Evolutionary conservation across 2,113 vertebrate genomes (phyloP), one percentile per base, ranked within the genome.

Genomic region (Callopanchax toddi): DNA sequence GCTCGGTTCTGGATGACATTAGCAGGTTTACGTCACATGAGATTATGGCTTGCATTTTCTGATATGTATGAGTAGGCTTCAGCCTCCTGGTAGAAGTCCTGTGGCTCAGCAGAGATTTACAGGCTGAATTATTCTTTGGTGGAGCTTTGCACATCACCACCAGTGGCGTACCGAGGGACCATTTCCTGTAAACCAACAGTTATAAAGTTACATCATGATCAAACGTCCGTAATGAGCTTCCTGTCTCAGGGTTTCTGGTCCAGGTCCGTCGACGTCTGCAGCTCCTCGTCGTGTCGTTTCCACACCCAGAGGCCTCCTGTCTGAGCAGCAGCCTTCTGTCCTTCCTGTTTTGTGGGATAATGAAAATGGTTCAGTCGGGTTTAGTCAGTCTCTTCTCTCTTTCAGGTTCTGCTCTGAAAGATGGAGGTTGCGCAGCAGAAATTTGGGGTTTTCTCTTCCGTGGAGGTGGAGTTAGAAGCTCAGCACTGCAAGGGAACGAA

Each of bases 381-480:
- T 59, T 11, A 9, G 6, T 60, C 52, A 43, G 26, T 40, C 20
- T 58, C 67, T 60, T 68, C 70, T 74, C 45, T 82, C 52, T 76
- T 57, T 48, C 17, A 11, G 21, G 58, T 70, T 79, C 54, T 74
- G 52, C 23, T 60, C 71, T 64, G 71, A 78, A 50, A 80, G 50
- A 58, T 62, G 65, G 68, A 73, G 74, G 74, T 60, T 76, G 67
- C 79, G 65, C 62, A 74, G 71, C 62, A 71, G 81, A 42, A 10
- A 43, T 42, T 61, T 55, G 46, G 48, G 45, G 42, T 58, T 70
- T n/a, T 73, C 82, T 89, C 84, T 82, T 89, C 85, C 74, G 46
- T 44, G 32, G 16, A 13, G 39, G 56, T 48, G 40, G 68, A 66
- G 53, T 90, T 90, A 92, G 88, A 92, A 93, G 90, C 92, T 91